Evolutionary conservation across 2,797 vertebrate species (phyloP).

Genomic region (Steatocranus sp.): DNA sequence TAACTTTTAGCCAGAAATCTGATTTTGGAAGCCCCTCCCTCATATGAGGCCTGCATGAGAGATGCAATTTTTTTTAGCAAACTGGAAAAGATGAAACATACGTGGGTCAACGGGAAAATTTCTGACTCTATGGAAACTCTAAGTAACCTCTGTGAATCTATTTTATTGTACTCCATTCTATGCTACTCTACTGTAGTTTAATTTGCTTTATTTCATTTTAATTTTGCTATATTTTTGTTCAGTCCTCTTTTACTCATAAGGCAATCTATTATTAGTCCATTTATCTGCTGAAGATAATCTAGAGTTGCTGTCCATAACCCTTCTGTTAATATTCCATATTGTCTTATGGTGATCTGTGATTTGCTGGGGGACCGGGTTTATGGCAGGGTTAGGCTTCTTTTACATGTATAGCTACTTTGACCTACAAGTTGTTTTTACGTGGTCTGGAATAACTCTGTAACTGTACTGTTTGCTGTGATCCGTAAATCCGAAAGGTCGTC

Average conservation of each 20-base stretch:
- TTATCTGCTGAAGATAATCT: neutral
- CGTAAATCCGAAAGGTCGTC: neutral
- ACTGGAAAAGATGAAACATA: neutral
- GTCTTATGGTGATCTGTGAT: neutral
- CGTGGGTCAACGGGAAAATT: neutral
- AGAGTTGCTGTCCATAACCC: neutral
- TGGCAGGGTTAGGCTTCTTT: neutral
- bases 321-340: accelerated
- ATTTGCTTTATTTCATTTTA: neutral
- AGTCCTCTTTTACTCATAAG: neutral
- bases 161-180: neutral
- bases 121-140: neutral
- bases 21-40: neutral
- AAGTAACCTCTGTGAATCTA: neutral
- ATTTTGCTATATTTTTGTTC: neutral
- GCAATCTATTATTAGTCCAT: neutral
- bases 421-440: neutral
- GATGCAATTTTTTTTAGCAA: neutral
- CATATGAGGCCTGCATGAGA: neutral
- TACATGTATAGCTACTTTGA: neutral
- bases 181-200: neutral
- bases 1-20: neutral
- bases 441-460: neutral
- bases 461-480: neutral
- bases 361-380: neutral